These are phyloP conservation scores for Hirtodrosophila alboralis DNA, from an alignment of 2,888 invertebrate genomes.

Conservation along the genomic window DNA sequence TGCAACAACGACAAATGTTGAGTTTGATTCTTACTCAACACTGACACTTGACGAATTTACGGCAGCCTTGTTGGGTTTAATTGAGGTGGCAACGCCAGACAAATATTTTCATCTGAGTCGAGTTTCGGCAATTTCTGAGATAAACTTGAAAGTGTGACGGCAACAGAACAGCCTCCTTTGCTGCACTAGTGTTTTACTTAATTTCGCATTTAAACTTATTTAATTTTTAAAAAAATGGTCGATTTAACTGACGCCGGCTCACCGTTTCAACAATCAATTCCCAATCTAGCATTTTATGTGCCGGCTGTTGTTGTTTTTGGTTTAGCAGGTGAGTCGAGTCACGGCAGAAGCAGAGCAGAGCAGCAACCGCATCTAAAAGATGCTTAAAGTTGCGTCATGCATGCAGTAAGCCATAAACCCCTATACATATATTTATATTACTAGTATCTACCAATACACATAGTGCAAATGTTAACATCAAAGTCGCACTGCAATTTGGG, in stretches of 20 bases:
- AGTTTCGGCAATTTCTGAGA: slow-evolving; percentile 47
- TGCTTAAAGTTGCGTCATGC: slow-evolving; percentile 44
- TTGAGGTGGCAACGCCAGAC: slow-evolving; percentile 28
- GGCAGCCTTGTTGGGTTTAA: slow-evolving; percentile 27
- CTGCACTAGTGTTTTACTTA: slow-evolving; percentile 12
- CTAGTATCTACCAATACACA: slow-evolving; percentile 4
- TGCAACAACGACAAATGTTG: slow-evolving; percentile 7
- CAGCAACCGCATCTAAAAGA: not conserved
- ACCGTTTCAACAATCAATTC: slow-evolving; percentile 93
- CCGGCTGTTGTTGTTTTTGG: slow-evolving; percentile 92
- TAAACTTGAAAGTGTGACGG: slow-evolving; percentile 49
- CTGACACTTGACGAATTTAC: slow-evolving; percentile 7
- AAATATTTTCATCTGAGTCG: slow-evolving; percentile 55
- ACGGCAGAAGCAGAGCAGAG: too few relatives aligned
- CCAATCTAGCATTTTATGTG: slow-evolving; percentile 93
- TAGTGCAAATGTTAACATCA: slow-evolving; percentile 1
- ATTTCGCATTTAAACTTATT: slow-evolving; percentile 6
- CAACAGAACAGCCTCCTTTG: slow-evolving; percentile 14
- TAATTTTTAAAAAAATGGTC: slow-evolving; percentile 88
- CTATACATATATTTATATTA: too few relatives aligned
- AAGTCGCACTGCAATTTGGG: slow-evolving; percentile 46
- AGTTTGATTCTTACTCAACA: slow-evolving; percentile 7
- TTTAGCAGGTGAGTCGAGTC: slow-evolving; percentile 90
- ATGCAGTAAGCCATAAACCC: slow-evolving; percentile 31
- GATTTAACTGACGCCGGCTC: slow-evolving; percentile 92